Conservation (phyloP, 2,797 vertebrate genomes). For the Heliangelus exortis region DNA sequence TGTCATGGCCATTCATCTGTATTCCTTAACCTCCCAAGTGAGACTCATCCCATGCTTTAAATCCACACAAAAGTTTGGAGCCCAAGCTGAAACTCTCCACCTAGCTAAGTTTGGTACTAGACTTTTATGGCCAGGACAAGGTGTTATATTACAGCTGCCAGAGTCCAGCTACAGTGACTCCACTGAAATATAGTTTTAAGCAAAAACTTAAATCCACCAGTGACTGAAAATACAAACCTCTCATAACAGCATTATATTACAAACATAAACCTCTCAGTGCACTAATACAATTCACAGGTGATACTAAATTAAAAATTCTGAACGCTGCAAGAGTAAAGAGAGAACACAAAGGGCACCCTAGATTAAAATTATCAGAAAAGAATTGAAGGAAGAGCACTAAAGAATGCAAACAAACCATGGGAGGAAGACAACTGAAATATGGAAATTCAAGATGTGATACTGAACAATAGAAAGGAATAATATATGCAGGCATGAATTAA, state of each 20-base stretch:
- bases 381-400: not conserved
- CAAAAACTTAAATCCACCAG: constrained; percentile 30
- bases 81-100: not conserved
- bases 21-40: not conserved
- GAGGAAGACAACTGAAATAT: not conserved
- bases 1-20: not conserved
- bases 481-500: not conserved
- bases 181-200: constrained; percentile 35
- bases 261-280: constrained; percentile 37
- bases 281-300: not conserved
- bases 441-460: not conserved
- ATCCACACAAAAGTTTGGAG: not conserved
- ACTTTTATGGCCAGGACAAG: not conserved
- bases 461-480: constrained; percentile 8
- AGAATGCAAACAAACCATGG: not conserved
- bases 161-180: not conserved
- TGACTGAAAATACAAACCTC: not conserved
- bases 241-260: constrained; percentile 40
- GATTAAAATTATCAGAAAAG: constrained; percentile 5
- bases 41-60: not conserved
- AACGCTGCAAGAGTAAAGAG: not conserved
- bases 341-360: not conserved
- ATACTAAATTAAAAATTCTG: constrained; percentile 22
- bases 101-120: not conserved
- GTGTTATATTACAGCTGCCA: constrained; percentile 24